phyloP scores from a whole-genome alignment of 1,140 invertebrate genomes.

The Plodia interpunctella region DNA sequence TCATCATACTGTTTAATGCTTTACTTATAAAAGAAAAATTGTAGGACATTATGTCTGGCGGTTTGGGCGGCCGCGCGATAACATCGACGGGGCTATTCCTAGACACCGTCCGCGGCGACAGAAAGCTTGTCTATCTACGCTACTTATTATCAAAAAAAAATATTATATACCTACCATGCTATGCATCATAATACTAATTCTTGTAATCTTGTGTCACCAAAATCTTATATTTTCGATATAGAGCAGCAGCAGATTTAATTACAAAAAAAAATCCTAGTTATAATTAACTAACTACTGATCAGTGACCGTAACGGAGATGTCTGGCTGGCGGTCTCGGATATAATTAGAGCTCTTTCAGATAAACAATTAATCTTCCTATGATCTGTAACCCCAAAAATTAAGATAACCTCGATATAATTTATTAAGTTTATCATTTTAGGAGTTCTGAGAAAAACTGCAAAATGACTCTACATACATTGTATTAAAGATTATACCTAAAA shows the following conservation, averaged over 20 bases:
- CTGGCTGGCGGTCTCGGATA: conserved; percentile 20
- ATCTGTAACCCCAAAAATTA: conserved; percentile 3
- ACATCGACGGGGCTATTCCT: conserved; percentile 33
- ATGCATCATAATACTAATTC: too few species aligned
- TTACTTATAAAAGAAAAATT: not conserved
- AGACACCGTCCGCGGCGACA: conserved; percentile 20
- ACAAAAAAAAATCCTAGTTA: not conserved
- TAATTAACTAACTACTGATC: not conserved
- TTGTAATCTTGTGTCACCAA: too few species aligned
- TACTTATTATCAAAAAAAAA: too few species aligned
- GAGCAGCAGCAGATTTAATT: too few species aligned
- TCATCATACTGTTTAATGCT: too few species aligned
- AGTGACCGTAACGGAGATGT: conserved; percentile 25
- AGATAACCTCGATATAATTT: not conserved
- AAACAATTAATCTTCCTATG: conserved; percentile 19
- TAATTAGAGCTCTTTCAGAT: conserved; percentile 25
- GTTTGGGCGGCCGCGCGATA: conserved; percentile 21
- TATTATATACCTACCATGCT: too few species aligned
- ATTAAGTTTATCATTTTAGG: not conserved
- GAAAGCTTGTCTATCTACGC: not conserved
- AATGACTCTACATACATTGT: not conserved
- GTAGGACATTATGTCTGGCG: conserved; percentile 15
- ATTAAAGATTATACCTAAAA: not conserved
- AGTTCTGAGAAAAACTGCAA: not conserved
- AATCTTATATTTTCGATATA: too few species aligned